These are phyloP conservation scores for Aplochiton taeniatus DNA, from an alignment of 2,797 vertebrate species.

Conservation along the genomic window DNA sequence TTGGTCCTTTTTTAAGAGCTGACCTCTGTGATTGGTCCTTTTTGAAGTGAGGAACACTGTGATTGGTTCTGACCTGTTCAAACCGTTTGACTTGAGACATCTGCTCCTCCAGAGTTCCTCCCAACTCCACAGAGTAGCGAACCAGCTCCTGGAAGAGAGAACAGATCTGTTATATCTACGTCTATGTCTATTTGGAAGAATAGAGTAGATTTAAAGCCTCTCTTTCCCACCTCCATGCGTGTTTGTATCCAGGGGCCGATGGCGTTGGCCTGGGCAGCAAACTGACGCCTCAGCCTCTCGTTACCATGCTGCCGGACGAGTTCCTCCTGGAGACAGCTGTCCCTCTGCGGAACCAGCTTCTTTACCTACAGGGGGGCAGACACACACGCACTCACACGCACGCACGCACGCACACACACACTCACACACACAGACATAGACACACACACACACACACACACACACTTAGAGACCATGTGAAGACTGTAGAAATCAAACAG, in stretches of 20 bases:
- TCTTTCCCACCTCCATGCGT: slow-evolving; percentile 86
- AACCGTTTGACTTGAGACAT: slow-evolving; percentile 86
- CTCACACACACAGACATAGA: neutral
- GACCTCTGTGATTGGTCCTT: no score
- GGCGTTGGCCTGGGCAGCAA: slow-evolving; percentile 83
- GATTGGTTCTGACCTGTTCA: slow-evolving; percentile 84
- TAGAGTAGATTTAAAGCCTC: no score
- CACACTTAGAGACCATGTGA: neutral
- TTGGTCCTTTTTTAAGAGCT: no score
- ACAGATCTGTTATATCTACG: slow-evolving; percentile 38
- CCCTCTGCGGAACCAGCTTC: slow-evolving; percentile 81
- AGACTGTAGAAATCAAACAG: no score
- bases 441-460: neutral
- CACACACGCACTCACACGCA: slow-evolving; percentile 8
- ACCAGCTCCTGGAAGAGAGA: slow-evolving; percentile 76
- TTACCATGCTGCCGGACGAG: slow-evolving; percentile 81
- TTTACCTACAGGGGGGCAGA: slow-evolving; percentile 78
- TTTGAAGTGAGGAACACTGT: slow-evolving; percentile 50
- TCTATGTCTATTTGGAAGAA: neutral
- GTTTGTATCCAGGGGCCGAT: slow-evolving; percentile 88
- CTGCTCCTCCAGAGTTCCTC: slow-evolving; percentile 84
- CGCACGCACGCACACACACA: neutral
- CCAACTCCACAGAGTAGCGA: slow-evolving; percentile 77
- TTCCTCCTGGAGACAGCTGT: slow-evolving; percentile 84
- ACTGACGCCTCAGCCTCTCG: slow-evolving; percentile 81